Conservation (phyloP, 2,888 invertebrate genomes). For the Spodoptera exigua region DNA sequence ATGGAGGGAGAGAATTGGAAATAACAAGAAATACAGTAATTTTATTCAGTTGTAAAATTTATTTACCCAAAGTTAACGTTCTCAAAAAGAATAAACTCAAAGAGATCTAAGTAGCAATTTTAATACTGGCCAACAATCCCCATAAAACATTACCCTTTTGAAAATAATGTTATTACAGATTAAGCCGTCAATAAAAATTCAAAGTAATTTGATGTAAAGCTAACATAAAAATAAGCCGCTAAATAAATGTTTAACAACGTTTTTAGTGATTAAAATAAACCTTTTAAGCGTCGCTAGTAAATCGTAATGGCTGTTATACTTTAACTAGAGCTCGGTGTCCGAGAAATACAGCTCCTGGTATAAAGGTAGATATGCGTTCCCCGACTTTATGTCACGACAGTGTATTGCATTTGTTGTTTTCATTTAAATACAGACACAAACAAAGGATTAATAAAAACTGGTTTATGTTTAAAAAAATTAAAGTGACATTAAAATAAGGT, state of each 20-base stretch:
- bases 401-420: no score
- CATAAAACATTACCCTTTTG: not conserved
- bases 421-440: no score
- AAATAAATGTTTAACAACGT: constrained; percentile 26
- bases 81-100: no score
- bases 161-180: not conserved
- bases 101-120: no score
- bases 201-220: constrained; percentile 9
- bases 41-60: no score
- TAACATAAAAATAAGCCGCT: constrained; percentile 1
- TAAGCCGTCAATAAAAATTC: constrained; percentile 3
- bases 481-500: no score
- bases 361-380: constrained; percentile 5
- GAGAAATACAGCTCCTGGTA: constrained; percentile 4
- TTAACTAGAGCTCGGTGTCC: constrained; percentile 10
- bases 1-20: no score
- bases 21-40: no score
- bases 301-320: constrained; percentile 23
- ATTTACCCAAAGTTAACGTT: no score
- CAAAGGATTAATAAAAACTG: no score
- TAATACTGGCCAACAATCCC: no score
- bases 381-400: not conserved
- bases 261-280: constrained; percentile 37
- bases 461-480: no score
- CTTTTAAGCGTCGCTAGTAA: constrained; percentile 10